Percentiles rank a stretch among this genome's conserved stretches.
phyloP scores from a whole-genome alignment of 2,797 vertebrate species.

The Sphenodon punctatus region DNA sequence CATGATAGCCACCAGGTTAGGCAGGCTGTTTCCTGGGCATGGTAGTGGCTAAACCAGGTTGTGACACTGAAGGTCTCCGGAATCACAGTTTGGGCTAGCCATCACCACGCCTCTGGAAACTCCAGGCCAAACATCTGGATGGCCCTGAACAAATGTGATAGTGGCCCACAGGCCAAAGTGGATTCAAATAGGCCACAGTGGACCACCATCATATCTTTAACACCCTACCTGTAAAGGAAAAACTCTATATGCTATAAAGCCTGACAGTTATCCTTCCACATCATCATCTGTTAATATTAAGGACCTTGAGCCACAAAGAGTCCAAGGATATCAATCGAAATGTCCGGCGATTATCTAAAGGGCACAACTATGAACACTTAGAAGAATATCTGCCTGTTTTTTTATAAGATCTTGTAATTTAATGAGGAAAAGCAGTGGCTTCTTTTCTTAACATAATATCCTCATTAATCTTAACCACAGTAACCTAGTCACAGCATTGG shows the following conservation, averaged over 20 bases:
- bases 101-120: too few species aligned
- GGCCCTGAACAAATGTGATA: too few species aligned
- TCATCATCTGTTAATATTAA: neutral
- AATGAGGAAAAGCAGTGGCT: constrained; percentile 28
- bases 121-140: too few species aligned
- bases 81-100: too few species aligned
- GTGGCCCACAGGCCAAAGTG: too few species aligned
- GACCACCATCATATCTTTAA: too few species aligned
- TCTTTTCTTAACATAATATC: constrained; percentile 52
- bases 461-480: constrained; percentile 34
- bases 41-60: too few species aligned
- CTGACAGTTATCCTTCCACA: neutral
- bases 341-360: constrained; percentile 30
- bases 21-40: too few species aligned
- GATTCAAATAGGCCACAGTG: too few species aligned
- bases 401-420: constrained; percentile 46
- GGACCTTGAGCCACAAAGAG: neutral
- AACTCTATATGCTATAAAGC: neutral
- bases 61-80: too few species aligned
- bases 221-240: too few species aligned
- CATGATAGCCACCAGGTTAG: too few species aligned
- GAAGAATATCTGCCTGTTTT: constrained; percentile 10
- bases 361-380: constrained; percentile 15
- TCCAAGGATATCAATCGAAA: neutral
- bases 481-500: constrained; percentile 36